These are phyloP conservation scores for Malurus cyaneus DNA, from an alignment of 2,113 vertebrate genomes.

Conservation along the genomic window DNA sequence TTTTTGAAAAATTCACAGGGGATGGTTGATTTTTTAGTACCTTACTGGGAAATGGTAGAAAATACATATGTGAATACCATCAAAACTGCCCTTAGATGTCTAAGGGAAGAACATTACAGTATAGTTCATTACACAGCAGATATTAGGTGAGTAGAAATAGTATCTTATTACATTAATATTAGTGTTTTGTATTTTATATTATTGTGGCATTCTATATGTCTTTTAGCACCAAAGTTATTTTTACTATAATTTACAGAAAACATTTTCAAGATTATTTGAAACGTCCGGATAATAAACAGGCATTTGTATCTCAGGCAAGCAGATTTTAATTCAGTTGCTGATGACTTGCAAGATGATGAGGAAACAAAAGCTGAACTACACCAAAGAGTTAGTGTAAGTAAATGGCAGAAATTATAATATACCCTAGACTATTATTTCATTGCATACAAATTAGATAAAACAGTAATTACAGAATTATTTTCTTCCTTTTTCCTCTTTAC, in stretches of 20 bases:
- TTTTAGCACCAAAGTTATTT: background rate
- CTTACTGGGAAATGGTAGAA: slow-evolving; percentile 84
- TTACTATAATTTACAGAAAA: slow-evolving; percentile 72
- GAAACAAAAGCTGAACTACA: slow-evolving; percentile 90
- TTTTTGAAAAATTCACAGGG: slow-evolving; percentile 77
- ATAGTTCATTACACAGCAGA: slow-evolving; percentile 78
- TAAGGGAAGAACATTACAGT: slow-evolving; percentile 74
- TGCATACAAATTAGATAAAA: background rate
- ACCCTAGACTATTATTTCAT: background rate
- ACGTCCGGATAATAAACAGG: slow-evolving; percentile 86
- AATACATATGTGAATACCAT: slow-evolving; percentile 75
- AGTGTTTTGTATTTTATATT: background rate
- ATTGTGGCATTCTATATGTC: background rate
- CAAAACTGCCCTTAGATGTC: slow-evolving; percentile 81
- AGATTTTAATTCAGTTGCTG: slow-evolving; percentile 83
- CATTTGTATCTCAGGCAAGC: slow-evolving; percentile 87
- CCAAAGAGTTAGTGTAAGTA: slow-evolving; percentile 86
- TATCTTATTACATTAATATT: background rate
- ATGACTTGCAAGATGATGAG: slow-evolving; percentile 85
- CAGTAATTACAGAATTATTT: background rate
- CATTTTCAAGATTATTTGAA: slow-evolving; percentile 80
- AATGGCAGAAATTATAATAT: background rate
- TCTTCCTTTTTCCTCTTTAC: background rate
- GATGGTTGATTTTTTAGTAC: slow-evolving; percentile 75
- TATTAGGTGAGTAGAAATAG: slow-evolving; percentile 74